Conservation (phyloP, 1,140 invertebrate species). For the Drosophila lini region DNA sequence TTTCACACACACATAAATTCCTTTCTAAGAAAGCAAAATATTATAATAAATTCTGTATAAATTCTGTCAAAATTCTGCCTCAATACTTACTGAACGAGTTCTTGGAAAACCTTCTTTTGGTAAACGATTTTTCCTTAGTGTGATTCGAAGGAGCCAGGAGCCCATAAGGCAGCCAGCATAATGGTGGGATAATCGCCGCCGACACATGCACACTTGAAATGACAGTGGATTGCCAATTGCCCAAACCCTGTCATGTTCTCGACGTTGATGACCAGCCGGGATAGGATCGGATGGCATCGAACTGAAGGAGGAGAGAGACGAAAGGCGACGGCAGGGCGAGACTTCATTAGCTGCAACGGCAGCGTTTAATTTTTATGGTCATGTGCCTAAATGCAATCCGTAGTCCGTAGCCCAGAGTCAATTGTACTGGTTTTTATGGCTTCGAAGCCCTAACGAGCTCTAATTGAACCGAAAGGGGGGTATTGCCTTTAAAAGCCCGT, state of each 20-base stretch:
- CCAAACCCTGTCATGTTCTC: slow-evolving; percentile 63
- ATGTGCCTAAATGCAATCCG: slow-evolving; percentile 75
- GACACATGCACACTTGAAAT: slow-evolving; percentile 74
- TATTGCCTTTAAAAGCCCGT: slow-evolving; percentile 6
- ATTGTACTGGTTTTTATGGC: slow-evolving; percentile 70
- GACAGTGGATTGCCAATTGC: slow-evolving; percentile 57
- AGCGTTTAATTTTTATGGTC: slow-evolving; percentile 75
- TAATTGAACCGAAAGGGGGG: slow-evolving; percentile 66
- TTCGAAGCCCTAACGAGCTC: slow-evolving; percentile 70
- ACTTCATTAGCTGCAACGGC: slow-evolving; percentile 77
- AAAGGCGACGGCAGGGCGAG: slow-evolving; percentile 1
- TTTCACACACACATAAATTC: neutral
- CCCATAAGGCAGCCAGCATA: slow-evolving; percentile 38
- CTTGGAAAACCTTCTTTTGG: slow-evolving; percentile 1
- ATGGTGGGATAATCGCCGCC: slow-evolving; percentile 67
- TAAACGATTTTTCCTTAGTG: slow-evolving; percentile 15
- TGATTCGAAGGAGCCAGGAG: neutral
- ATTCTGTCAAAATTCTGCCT: neutral
- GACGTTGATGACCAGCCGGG: slow-evolving; percentile 46
- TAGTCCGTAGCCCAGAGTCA: slow-evolving; percentile 11
- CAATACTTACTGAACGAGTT: neutral
- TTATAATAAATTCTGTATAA: neutral
- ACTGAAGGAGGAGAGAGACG: neutral
- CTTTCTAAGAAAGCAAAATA: neutral
- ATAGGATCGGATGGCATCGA: slow-evolving; percentile 9